Evolutionary conservation across 2,797 vertebrate species (phyloP), one percentile per base, ranked within the genome.

Genomic region (Cephalopachus bancanus): DNA sequence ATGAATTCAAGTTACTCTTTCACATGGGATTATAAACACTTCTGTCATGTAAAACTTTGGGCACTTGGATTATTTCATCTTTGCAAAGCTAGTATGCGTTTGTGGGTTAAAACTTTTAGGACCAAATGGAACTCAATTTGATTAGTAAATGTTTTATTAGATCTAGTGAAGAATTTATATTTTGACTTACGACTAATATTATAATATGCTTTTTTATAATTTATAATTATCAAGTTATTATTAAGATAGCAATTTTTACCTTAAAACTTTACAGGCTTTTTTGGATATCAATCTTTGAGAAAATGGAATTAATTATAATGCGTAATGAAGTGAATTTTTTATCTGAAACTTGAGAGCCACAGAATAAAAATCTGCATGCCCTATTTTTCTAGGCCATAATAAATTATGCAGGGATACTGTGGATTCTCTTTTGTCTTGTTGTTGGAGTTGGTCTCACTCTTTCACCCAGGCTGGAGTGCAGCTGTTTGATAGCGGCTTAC

Each of bases 251-350:
- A 89, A 65, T 79, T 94, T 95, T 95, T 92, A 57, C 10, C 7
- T 92, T 89, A n/a, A 95, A 83, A 80, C 83, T 26, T 55, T 33
- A 44, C 9, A 79, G 20, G 59, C 51, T 64, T 80, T 97, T 89
- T 91, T 88, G 89, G 28, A 4, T 65, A 53, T 85, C 15, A 92
- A 1, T 90, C 44, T 85, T 89, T 28, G 83, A 83, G 28, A 64
- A 94, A 96, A 80, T 89, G 26, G 86, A 75, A 79, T 75, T 91
- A 81, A 83, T 84, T 75, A 80, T 24, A 79, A 74, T 83, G 30
- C 93, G 95, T 87, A 94, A 93, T 84, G 72, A 95, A 79, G 49
- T 97, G 22, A 10, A 60, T 49, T 97, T 93, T 92, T 93, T 88
- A 62, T 93, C 67, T 94, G 85, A 92, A 93, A 72, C 72, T 3